Conservation (phyloP, 1,140 invertebrate genomes). For the Holotrichia oblita region DNA sequence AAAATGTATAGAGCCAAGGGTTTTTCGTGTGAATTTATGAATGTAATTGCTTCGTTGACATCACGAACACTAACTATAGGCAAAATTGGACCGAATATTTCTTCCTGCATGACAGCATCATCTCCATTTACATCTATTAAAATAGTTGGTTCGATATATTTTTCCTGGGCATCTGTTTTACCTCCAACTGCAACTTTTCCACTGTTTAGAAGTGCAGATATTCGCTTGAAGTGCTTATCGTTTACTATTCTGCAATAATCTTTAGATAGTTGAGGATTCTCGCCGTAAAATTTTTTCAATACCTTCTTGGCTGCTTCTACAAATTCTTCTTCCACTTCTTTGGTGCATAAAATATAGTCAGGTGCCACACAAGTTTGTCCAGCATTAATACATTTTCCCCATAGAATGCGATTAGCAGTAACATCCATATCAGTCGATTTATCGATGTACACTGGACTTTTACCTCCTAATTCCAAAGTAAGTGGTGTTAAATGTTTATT, state of each 20-base stretch:
- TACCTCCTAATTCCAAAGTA: constrained; percentile 94
- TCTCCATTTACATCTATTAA: constrained; percentile 74
- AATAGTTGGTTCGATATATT: constrained; percentile 86
- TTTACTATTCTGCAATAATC: constrained; percentile 90
- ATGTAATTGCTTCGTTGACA: constrained; percentile 88
- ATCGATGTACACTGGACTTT: constrained; percentile 65
- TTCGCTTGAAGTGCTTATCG: constrained; percentile 74
- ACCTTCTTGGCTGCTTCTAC: constrained; percentile 72
- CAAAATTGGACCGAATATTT: constrained; percentile 95
- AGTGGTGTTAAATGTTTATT: constrained; percentile 92
- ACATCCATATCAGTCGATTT: constrained; percentile 64
- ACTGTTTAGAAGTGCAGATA: constrained; percentile 66
- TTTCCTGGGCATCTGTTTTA: constrained; percentile 73
- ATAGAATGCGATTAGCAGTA: constrained; percentile 85
- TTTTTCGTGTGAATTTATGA: constrained; percentile 72
- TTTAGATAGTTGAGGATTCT: constrained; percentile 78
- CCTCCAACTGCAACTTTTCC: constrained; percentile 83
- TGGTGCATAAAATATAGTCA: constrained; percentile 94
- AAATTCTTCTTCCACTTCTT: constrained; percentile 75
- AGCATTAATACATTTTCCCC: constrained; percentile 88
- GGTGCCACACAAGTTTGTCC: constrained; percentile 99
- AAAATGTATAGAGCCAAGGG: constrained; percentile 92
- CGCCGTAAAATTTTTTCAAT: constrained; percentile 87
- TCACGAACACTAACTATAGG: constrained; percentile 86
- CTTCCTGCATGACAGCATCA: constrained; percentile 89